Conservation (phyloP, 1,140 invertebrate genomes). For the Atta texana region DNA sequence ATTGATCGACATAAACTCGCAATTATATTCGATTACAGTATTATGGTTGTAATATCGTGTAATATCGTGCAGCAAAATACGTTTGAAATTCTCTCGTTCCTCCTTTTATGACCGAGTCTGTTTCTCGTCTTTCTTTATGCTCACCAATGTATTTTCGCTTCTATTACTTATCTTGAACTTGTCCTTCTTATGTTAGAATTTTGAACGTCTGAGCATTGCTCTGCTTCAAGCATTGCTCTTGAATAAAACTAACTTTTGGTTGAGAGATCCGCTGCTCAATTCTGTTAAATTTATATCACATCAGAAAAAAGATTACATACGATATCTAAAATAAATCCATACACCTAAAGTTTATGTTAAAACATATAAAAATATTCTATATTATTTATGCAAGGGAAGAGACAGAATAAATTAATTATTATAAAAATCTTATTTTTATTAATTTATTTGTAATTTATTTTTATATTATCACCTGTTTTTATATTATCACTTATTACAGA, state of each 20-base stretch:
- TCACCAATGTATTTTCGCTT: slow-evolving; percentile 59
- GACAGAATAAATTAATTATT: background rate
- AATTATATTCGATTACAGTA: background rate
- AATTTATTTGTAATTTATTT: background rate
- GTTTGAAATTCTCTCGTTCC: background rate
- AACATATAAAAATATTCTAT: slow-evolving; percentile 5
- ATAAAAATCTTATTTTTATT: background rate
- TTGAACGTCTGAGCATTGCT: slow-evolving; percentile 20
- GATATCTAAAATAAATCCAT: background rate
- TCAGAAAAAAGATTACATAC: background rate
- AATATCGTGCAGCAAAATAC: slow-evolving; percentile 28
- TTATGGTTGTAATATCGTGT: slow-evolving; percentile 26
- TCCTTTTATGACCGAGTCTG: slow-evolving; percentile 6
- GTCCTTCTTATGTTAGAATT: slow-evolving; percentile 38
- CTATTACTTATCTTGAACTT: slow-evolving; percentile 69
- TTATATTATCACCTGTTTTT: background rate
- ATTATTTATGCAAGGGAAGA: background rate
- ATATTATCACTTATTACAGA: background rate
- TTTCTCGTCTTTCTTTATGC: slow-evolving; percentile 1
- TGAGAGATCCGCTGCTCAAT: background rate
- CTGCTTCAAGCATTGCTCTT: slow-evolving; percentile 7
- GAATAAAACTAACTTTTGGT: slow-evolving; percentile 8
- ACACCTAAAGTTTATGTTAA: background rate
- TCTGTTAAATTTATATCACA: slow-evolving; percentile 12
- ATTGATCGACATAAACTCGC: slow-evolving; percentile 19